Evolutionary conservation across 2,113 vertebrate genomes (phyloP), one percentile per base, ranked within the genome.

Genomic region (Microcebus lehilahytsara): DNA sequence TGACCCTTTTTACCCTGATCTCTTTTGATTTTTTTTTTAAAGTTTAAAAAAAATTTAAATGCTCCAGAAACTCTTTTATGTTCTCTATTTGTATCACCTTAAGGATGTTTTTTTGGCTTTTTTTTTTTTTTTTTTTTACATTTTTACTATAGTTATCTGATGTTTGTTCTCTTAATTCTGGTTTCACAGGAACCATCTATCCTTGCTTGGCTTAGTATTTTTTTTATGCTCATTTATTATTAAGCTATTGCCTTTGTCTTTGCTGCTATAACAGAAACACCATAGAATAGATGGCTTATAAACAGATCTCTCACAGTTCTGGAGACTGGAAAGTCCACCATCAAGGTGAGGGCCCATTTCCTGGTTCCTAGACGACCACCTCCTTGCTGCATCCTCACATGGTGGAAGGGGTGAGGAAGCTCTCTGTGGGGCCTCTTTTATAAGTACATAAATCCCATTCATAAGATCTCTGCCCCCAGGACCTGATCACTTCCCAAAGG

Each of bases 331-430:
- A 58, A 81, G n/a, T 81, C 56, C n/a, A 60, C 16, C 2, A 60
- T 60, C 13, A 81, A 10, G 13, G 25, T 17, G 32, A 79, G 62
- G 53, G 5, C 25, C 40, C 40, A 40, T 32, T 17, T 51, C 13
- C 23, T 51, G 25, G 5, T 64, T 66, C 6, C 4, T 16, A 12
- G 51, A 60, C 5, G 8, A 3, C 34, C 34, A 49, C n/a, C 40
- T 11, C 53, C 53, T 40, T 27, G 1, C 3, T 23, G 34, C 40
- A 9, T 16, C 30, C 30, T 67, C 1, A 30, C 0, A 3, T 9
- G 23, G 49, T 14, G 0, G 10, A 79, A 40, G 16, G 42, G 32
- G 6, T 14, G 6, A 53, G 11, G 25, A 40, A 40, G 12, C 6
- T 53, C 23, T 19, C 16, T 10, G 16, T 10, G 16, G 32, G 16